Percentiles rank a stretch among this genome's conserved stretches.
phyloP scores from a whole-genome alignment of 2,888 invertebrate species.

The Meandrusa payeni region DNA sequence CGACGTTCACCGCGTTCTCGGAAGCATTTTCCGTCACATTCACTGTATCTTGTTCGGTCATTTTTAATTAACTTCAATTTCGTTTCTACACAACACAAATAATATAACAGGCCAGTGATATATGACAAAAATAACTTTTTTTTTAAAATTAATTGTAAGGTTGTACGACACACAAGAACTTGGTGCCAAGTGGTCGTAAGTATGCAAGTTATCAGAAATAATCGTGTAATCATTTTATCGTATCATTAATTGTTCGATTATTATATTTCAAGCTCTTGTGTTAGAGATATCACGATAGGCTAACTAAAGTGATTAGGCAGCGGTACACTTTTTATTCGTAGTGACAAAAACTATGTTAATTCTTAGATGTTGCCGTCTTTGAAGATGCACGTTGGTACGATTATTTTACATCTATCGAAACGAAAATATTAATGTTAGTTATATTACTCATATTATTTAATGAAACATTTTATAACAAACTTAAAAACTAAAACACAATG shows the following conservation, averaged over 20 bases:
- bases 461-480: too few species aligned
- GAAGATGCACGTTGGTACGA: too few species aligned
- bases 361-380: slow-evolving; percentile 17
- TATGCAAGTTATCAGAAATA: slow-evolving; percentile 52
- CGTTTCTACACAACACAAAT: slow-evolving; percentile 37
- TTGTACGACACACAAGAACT: slow-evolving; percentile 46
- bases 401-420: too few species aligned
- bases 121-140: slow-evolving; percentile 15
- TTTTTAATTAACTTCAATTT: slow-evolving; percentile 40
- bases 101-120: slow-evolving; percentile 24
- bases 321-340: slow-evolving; percentile 18
- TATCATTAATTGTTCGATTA: slow-evolving; percentile 62
- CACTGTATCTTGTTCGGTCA: slow-evolving; percentile 59
- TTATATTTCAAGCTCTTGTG: slow-evolving; percentile 34
- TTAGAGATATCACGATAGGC: slow-evolving; percentile 10
- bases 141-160: slow-evolving; percentile 19
- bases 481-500: too few species aligned
- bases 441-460: too few species aligned
- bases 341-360: background rate
- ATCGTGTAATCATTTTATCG: slow-evolving; percentile 59
- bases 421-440: too few species aligned
- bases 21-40: slow-evolving; percentile 43
- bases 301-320: slow-evolving; percentile 8
- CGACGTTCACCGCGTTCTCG: slow-evolving; percentile 21
- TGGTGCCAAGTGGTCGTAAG: slow-evolving; percentile 53